These are phyloP conservation scores for Coleophora flavipennella DNA, from an alignment of 2,888 invertebrate genomes.

Conservation along the genomic window DNA sequence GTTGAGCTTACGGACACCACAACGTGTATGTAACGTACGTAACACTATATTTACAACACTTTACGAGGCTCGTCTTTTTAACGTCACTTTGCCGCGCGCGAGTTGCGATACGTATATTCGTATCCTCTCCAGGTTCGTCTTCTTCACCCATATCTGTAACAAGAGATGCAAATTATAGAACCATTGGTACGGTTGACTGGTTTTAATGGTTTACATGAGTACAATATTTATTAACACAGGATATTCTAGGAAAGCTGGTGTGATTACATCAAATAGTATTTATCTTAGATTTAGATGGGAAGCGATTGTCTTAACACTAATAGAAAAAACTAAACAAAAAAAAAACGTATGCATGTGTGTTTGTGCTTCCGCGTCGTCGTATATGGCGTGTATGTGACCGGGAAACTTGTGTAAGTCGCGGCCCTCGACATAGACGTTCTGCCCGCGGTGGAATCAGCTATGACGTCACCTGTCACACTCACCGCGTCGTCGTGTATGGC, in stretches of 20 bases:
- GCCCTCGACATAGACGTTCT: conserved; percentile 92
- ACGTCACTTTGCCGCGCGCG: conserved; percentile 89
- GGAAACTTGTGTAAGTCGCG: conserved; percentile 88
- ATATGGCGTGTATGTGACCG: conserved; percentile 92
- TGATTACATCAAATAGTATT: no score
- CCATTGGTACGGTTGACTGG: no score
- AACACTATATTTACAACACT: conserved; percentile 11
- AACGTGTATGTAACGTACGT: conserved; percentile 1
- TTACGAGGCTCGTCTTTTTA: conserved; percentile 88
- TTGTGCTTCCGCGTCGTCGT: conserved; percentile 92
- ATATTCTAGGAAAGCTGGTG: no score
- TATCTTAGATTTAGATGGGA: no score
- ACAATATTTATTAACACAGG: no score
- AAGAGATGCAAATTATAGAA: conserved; percentile 16
- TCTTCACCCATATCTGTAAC: conserved; percentile 91
- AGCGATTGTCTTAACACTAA: no score
- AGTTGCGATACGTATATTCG: conserved; percentile 88
- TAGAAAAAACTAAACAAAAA: no score
- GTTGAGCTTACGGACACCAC: background rate
- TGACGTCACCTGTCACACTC: no score
- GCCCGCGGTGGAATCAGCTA: conserved; percentile 97
- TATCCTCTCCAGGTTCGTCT: conserved; percentile 80
- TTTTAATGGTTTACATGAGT: no score
- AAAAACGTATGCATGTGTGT: no score
- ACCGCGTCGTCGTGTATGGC: conserved; percentile 93